Conservation (phyloP, 2,797 vertebrate genomes). For the Xiphophorus birchmanni region DNA sequence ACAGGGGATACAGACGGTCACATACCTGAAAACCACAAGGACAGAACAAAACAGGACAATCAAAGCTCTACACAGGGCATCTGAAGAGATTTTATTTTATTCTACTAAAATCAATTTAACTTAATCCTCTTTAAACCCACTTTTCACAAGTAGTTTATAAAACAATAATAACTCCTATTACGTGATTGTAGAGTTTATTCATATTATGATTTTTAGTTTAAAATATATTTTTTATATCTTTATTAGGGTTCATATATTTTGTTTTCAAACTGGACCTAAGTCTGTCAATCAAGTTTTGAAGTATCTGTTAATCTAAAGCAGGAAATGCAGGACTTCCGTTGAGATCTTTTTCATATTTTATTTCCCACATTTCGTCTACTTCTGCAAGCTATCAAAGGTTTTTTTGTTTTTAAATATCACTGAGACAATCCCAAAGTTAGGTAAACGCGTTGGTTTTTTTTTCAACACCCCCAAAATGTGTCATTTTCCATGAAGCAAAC, state of each 20-base stretch:
- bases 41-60: slow-evolving; percentile 13
- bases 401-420: not conserved
- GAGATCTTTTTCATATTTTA: not conserved
- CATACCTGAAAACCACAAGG: slow-evolving; percentile 84
- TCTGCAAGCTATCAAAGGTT: not conserved
- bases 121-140: not conserved
- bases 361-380: not conserved
- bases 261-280: not conserved
- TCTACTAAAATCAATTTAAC: not conserved
- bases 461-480: not conserved
- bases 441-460: not conserved
- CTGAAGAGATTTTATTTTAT: not conserved
- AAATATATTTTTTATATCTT: not conserved
- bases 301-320: not conserved
- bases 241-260: not conserved
- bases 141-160: not conserved
- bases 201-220: not conserved
- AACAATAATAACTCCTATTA: not conserved
- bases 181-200: not conserved
- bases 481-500: slow-evolving; percentile 6
- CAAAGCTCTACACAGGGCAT: not conserved
- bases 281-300: not conserved
- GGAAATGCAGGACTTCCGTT: not conserved
- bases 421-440: not conserved
- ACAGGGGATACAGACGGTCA: slow-evolving; percentile 90